Evolutionary conservation across 1,140 invertebrate species (phyloP).

Genomic region (Caerostris extrusa): DNA sequence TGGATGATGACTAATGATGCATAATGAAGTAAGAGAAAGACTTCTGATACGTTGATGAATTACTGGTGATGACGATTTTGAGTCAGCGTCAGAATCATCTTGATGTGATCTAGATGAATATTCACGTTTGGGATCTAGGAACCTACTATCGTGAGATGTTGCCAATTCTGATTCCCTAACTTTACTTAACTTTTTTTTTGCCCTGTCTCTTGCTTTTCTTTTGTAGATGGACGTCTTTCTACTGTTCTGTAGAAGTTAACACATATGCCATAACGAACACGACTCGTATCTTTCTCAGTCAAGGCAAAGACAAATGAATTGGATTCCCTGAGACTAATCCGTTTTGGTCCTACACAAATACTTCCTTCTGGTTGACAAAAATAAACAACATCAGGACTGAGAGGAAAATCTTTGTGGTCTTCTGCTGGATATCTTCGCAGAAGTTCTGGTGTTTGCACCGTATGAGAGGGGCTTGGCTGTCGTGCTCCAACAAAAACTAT

Average conservation of each 20-base stretch:
- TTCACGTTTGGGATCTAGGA: constrained; percentile 87
- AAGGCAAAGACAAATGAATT: constrained; percentile 99
- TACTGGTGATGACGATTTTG: constrained; percentile 77
- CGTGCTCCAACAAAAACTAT: constrained; percentile 96
- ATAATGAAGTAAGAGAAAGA: constrained; percentile 93
- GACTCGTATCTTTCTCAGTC: constrained; percentile 98
- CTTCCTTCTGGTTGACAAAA: constrained; percentile 99
- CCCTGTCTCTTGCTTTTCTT: constrained; percentile 75
- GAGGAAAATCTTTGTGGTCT: constrained; percentile 97
- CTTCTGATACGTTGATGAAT: constrained; percentile 85
- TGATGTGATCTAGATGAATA: constrained; percentile 40
- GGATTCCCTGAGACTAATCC: constrained; percentile 91
- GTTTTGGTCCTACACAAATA: constrained; percentile 92
- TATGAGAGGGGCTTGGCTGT: constrained; percentile 73
- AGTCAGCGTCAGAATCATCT: constrained; percentile 73
- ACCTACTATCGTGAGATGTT: constrained; percentile 88
- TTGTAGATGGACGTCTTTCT: constrained; percentile 83
- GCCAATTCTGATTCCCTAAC: constrained; percentile 83
- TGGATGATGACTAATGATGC: constrained; percentile 99
- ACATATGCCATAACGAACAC: constrained; percentile 92
- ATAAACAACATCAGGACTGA: constrained; percentile 98
- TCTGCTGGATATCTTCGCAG: constrained; percentile 97
- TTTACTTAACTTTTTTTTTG: constrained; percentile 80
- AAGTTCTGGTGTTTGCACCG: constrained; percentile 90
- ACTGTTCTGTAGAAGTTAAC: constrained; percentile 98